These are phyloP conservation scores for Globodera rostochiensis DNA, from an alignment of 1,140 invertebrate genomes.

Conservation along the genomic window DNA sequence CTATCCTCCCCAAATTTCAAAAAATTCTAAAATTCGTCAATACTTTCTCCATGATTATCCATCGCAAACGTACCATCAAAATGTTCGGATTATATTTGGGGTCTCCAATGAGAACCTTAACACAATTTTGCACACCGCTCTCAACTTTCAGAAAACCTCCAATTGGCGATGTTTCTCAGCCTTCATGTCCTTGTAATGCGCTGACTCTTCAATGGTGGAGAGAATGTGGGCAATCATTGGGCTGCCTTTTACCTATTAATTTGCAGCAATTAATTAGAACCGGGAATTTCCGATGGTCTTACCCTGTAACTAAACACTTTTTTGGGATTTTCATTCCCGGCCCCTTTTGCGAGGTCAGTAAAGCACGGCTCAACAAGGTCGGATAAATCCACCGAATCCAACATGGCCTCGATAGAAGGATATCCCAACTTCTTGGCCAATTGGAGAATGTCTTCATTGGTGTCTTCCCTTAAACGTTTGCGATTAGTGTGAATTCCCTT, in stretches of 20 bases:
- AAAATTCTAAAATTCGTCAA: too few relatives aligned
- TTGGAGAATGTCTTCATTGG: constrained; percentile 12
- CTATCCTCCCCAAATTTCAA: too few relatives aligned
- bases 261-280: neutral
- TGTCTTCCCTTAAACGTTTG: constrained; percentile 24
- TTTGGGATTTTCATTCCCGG: constrained; percentile 18
- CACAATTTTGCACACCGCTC: neutral
- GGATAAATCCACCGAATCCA: constrained; percentile 25
- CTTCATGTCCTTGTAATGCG: neutral
- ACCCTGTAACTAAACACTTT: constrained; percentile 31
- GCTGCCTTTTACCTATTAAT: constrained; percentile 8
- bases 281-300: too few relatives aligned
- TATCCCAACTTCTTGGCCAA: constrained; percentile 27
- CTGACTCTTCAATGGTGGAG: constrained; percentile 21
- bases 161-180: constrained; percentile 3
- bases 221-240: constrained; percentile 20
- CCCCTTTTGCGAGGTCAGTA: constrained; percentile 26
- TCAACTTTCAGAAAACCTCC: neutral
- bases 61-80: neutral
- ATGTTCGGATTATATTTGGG: constrained; percentile 20
- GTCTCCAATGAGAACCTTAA: constrained; percentile 15
- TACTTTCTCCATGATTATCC: neutral
- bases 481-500: neutral
- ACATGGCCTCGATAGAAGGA: constrained; percentile 28
- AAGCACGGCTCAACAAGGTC: constrained; percentile 33